A percentile compares a stretch with the other conserved stretches of the same genome.
phyloP scores from a whole-genome alignment of 2,888 invertebrate genomes.

The Unio pictorum region DNA sequence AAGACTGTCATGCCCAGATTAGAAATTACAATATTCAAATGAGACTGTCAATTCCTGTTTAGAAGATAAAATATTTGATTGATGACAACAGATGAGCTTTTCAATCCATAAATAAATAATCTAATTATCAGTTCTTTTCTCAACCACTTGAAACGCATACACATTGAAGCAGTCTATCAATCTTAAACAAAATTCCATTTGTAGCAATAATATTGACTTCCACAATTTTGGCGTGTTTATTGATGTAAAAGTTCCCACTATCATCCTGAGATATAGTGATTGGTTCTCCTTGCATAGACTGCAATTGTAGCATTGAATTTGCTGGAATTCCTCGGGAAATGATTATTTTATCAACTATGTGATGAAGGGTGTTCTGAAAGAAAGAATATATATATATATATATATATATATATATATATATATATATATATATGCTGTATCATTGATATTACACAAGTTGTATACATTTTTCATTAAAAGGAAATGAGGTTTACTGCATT shows the following conservation, averaged over 20 bases:
- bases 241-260: conserved; percentile 29
- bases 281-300: conserved; percentile 40
- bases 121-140: conserved; percentile 2
- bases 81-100: too few relatives aligned
- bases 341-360: conserved; percentile 65
- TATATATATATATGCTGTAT: too few relatives aligned
- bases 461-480: too few relatives aligned
- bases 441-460: too few relatives aligned
- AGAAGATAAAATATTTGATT: too few relatives aligned
- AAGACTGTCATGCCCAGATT: too few relatives aligned
- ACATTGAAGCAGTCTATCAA: conserved; percentile 45
- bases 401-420: too few relatives aligned
- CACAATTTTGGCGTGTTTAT: conserved; percentile 39
- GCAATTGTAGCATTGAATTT: conserved; percentile 33
- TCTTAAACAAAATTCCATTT: conserved; percentile 53
- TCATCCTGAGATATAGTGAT: conserved; percentile 35
- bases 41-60: too few relatives aligned
- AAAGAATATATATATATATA: background rate
- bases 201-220: conserved; percentile 37
- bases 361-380: conserved; percentile 71
- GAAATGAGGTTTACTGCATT: too few relatives aligned
- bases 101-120: conserved; percentile 4
- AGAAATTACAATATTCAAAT: too few relatives aligned
- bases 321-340: conserved; percentile 35
- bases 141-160: conserved; percentile 4